Percentiles rank a stretch among this genome's conserved stretches.
Conservation (phyloP, 1,140 invertebrate species). For the Drosophila takahashii region DNA sequence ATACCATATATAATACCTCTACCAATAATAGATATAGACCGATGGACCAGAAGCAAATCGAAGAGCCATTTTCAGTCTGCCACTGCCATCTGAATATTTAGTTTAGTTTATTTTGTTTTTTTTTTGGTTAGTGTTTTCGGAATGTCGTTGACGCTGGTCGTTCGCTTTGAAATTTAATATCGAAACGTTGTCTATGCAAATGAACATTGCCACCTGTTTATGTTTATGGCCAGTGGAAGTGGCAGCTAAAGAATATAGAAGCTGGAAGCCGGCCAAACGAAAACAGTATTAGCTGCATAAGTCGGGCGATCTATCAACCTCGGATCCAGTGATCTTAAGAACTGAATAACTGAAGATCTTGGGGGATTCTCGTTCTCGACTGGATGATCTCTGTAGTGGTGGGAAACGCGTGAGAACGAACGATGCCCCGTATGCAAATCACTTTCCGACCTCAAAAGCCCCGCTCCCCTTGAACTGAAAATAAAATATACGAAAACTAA, state of each 20-base stretch:
- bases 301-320: slow-evolving; percentile 69
- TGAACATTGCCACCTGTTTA: slow-evolving; percentile 83
- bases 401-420: slow-evolving; percentile 79
- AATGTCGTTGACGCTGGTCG: slow-evolving; percentile 68
- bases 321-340: slow-evolving; percentile 23
- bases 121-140: slow-evolving; percentile 44
- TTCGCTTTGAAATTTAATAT: slow-evolving; percentile 84
- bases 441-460: slow-evolving; percentile 56
- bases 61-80: slow-evolving; percentile 63
- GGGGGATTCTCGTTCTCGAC: slow-evolving; percentile 6
- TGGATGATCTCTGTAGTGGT: slow-evolving; percentile 76
- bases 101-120: slow-evolving; percentile 5
- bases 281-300: slow-evolving; percentile 74
- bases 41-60: slow-evolving; percentile 61
- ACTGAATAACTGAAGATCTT: not conserved
- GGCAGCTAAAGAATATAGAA: slow-evolving; percentile 37
- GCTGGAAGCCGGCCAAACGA: slow-evolving; percentile 20
- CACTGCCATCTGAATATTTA: slow-evolving; percentile 48
- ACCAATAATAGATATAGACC: slow-evolving; percentile 8
- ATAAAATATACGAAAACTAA: slow-evolving; percentile 81
- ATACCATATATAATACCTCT: slow-evolving; percentile 5
- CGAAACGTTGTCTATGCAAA: slow-evolving; percentile 83
- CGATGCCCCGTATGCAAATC: slow-evolving; percentile 73
- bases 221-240: slow-evolving; percentile 71
- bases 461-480: slow-evolving; percentile 13